Evolutionary conservation across 2,797 vertebrate species (phyloP).

Genomic region (Borostomias antarcticus): DNA sequence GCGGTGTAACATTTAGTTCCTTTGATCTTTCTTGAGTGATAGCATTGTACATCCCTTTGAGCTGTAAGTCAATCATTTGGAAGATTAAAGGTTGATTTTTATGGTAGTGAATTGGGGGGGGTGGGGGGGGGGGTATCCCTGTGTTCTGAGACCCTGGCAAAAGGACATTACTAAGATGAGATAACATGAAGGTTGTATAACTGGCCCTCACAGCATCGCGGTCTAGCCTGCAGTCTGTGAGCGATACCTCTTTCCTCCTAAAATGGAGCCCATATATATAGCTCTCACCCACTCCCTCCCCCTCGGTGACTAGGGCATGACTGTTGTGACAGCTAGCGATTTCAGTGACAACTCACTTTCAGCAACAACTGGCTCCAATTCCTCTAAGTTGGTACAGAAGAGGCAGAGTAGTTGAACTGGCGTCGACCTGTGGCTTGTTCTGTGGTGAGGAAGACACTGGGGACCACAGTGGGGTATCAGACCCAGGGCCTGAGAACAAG

Average conservation of each 20-base stretch:
- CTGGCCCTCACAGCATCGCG: neutral
- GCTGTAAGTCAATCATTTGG: too few relatives aligned
- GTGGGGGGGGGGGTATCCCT: too few relatives aligned
- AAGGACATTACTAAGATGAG: too few relatives aligned
- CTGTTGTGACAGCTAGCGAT: neutral
- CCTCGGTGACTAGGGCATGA: neutral
- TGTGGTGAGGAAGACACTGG: constrained; percentile 36
- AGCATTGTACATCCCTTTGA: too few relatives aligned
- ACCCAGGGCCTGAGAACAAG: constrained; percentile 70
- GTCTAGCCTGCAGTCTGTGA: neutral
- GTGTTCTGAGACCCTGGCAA: too few relatives aligned
- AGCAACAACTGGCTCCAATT: constrained; percentile 12
- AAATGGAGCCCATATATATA: too few relatives aligned
- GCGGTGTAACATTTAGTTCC: neutral
- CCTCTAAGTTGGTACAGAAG: neutral
- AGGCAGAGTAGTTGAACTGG: constrained; percentile 19
- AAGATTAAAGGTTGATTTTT: too few relatives aligned
- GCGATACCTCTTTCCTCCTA: too few relatives aligned
- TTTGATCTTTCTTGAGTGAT: neutral
- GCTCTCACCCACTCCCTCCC: too few relatives aligned
- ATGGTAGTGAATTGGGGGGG: too few relatives aligned
- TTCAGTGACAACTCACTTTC: neutral
- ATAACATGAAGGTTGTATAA: too few relatives aligned
- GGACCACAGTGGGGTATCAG: constrained; percentile 46
- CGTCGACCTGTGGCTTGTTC: constrained; percentile 29